Evolutionary conservation across 2,113 vertebrate species (phyloP).

Genomic region (Corvus hawaiiensis): DNA sequence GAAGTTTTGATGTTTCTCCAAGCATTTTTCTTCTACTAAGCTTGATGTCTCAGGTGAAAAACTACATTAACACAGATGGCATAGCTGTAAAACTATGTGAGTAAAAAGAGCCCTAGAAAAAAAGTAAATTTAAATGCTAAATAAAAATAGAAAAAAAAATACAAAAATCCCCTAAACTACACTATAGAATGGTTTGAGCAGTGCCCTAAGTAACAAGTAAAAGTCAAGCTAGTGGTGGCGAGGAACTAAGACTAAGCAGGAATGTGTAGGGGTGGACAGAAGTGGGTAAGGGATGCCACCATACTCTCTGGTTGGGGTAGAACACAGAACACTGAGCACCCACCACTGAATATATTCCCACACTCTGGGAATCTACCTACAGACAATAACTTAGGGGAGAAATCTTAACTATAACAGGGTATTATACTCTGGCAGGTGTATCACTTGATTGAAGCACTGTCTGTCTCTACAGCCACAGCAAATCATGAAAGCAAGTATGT

Average conservation of each 20-base stretch:
- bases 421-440: background rate
- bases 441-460: background rate
- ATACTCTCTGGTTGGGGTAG: background rate
- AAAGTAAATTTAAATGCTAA: background rate
- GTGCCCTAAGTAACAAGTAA: background rate
- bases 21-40: background rate
- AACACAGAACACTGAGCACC: background rate
- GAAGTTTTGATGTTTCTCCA: conserved; percentile 4
- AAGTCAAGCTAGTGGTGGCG: background rate
- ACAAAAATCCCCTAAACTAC: background rate
- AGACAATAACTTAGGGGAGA: background rate
- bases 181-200: background rate
- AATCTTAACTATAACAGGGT: background rate
- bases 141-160: background rate
- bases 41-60: conserved; percentile 33
- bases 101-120: background rate
- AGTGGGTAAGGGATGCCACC: background rate
- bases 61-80: conserved; percentile 18
- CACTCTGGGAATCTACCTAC: background rate
- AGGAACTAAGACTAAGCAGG: background rate
- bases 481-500: background rate
- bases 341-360: background rate
- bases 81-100: background rate
- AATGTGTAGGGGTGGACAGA: background rate
- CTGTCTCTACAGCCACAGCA: background rate